phyloP scores from a whole-genome alignment of 2,797 vertebrate species.

The Notamacropus eugenii region DNA sequence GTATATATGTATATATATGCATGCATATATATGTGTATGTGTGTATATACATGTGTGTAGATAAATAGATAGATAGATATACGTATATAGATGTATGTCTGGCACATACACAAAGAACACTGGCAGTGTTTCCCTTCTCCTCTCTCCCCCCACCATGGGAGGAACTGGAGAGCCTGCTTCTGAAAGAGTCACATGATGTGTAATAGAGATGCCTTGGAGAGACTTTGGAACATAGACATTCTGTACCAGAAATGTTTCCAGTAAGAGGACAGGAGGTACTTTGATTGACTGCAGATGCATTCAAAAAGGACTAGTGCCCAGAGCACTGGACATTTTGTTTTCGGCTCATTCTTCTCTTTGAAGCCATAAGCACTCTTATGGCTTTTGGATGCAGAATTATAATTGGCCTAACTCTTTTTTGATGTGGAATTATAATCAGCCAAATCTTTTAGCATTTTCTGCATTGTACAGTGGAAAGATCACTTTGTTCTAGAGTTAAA shows the following conservation, averaged over 20 bases:
- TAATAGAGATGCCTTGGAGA: background rate
- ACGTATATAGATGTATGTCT: background rate
- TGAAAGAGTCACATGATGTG: background rate
- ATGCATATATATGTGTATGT: too few relatives aligned
- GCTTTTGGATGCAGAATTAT: too few relatives aligned
- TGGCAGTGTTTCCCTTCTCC: background rate
- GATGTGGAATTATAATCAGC: background rate
- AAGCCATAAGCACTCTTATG: background rate
- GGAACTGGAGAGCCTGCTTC: background rate
- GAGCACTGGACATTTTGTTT: background rate
- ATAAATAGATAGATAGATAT: too few relatives aligned
- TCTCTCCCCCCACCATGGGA: background rate
- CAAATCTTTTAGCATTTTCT: background rate
- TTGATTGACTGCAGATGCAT: background rate
- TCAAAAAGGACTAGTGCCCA: background rate
- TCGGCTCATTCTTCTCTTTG: background rate
- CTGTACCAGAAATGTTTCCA: background rate
- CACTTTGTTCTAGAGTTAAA: background rate
- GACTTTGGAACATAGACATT: background rate
- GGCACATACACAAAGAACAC: background rate
- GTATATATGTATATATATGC: rapidly evolving
- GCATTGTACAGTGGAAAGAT: background rate
- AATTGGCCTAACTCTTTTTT: background rate
- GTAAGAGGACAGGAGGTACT: background rate
- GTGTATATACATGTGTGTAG: too few relatives aligned